phyloP scores from a whole-genome alignment of 1,140 invertebrate species.

The Danaus plexippus region DNA sequence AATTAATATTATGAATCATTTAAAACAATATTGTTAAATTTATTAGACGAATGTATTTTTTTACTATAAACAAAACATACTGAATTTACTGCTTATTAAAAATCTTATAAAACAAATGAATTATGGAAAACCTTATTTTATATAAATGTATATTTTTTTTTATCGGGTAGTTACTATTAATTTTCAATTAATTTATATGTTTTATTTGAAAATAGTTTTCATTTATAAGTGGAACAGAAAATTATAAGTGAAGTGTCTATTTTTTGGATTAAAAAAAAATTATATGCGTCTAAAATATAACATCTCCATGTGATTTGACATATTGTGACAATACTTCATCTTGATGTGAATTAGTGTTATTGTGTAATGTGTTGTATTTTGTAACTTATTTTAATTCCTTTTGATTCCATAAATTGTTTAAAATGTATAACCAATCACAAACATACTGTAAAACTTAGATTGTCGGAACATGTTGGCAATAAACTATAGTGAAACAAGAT shows the following conservation, averaged over 20 bases:
- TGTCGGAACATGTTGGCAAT: slow-evolving; percentile 34
- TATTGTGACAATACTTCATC: slow-evolving; percentile 3
- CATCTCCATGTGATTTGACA: slow-evolving; percentile 2
- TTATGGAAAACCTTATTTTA: no score
- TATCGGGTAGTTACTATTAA: no score
- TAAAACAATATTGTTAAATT: slow-evolving; percentile 1
- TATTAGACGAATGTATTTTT: no score
- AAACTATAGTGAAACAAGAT: slow-evolving; percentile 41
- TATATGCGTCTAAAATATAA: neutral
- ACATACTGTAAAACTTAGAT: neutral
- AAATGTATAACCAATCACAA: slow-evolving; percentile 10
- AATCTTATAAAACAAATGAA: no score
- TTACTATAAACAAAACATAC: no score
- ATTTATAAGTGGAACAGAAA: no score
- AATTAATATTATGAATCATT: neutral
- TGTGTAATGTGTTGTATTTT: slow-evolving; percentile 8
- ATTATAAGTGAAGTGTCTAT: no score
- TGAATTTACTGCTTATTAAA: no score
- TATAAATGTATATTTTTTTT: no score
- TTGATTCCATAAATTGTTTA: slow-evolving; percentile 3
- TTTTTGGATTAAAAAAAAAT: neutral
- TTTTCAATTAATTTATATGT: no score
- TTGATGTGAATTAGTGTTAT: slow-evolving; percentile 6
- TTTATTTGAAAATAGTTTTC: no score
- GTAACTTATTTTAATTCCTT: slow-evolving; percentile 2